Evolutionary conservation across 2,888 invertebrate species (phyloP), one percentile per base, ranked within the genome.

Genomic region (Anodontia alba): DNA sequence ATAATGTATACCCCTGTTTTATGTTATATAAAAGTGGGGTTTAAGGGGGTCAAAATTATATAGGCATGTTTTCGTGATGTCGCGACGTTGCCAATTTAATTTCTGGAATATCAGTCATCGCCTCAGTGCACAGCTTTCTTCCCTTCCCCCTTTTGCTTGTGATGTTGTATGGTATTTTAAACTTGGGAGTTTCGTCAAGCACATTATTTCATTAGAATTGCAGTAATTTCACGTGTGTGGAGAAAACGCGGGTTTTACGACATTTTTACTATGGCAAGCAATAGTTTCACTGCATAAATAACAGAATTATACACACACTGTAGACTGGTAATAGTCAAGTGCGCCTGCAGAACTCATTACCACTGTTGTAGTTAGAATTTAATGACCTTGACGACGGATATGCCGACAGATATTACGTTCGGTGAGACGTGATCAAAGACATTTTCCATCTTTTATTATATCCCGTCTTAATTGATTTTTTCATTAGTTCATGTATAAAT

Each of bases 361-460:
- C 49, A 70, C 71, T 69, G 72, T 62, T 74, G 73, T 76, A 82
- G 80, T 78, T 78, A 76, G 80, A 76, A 73, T 85, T 85, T 85
- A 85, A 85, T 78, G 73, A 76, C 57, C 78, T 71, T 43, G 66
- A 46, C 82, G 82, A 85, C 80, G 81, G 78, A 73, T 76, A 20
- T 49, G 70, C 38, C 73, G 80, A 80, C 82, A 82, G 80, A 75
- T 80, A 82, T 80, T 85, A 76, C 82, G 76, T 68, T 73, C 51
- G 73, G 70, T 69, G 72, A 68, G 76, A 67, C 17, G 31, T 78
- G 85, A 85, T 85, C 85, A 85, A 85, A 85, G 85, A 51, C 73
- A 23, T 26, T 68, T 77, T 66, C 71, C 81, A 67, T 62, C 80
- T 75, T 79, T 67, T 62, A 62, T 62, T 26, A 62, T 62, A 10